These are phyloP conservation scores for Wiebesia pumilae DNA, from an alignment of 1,140 invertebrate genomes.

Conservation along the genomic window DNA sequence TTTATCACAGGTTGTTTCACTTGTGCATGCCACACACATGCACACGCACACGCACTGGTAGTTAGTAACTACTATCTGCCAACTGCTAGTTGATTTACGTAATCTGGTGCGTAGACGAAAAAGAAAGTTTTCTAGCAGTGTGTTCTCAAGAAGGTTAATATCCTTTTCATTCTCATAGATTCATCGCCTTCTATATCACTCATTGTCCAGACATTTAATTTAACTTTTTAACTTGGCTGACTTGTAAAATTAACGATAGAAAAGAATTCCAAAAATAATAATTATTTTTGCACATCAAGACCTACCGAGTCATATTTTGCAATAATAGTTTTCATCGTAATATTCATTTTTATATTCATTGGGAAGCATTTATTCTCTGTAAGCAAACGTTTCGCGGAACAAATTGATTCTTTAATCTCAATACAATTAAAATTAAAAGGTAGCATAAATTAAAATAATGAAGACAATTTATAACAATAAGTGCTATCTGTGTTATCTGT, in stretches of 20 bases:
- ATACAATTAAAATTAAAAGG: neutral
- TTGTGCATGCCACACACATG: constrained; percentile 65
- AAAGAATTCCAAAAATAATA: neutral
- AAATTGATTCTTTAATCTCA: neutral
- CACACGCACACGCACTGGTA: neutral
- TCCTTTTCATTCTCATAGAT: constrained; percentile 57
- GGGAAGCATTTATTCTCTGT: too few species aligned
- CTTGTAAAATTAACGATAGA: neutral
- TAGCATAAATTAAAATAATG: neutral
- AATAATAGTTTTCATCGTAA: neutral
- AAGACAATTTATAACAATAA: too few species aligned
- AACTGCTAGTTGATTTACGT: constrained; percentile 62
- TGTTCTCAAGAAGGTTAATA: constrained; percentile 63
- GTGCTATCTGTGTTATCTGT: neutral
- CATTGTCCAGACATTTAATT: neutral
- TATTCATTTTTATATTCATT: neutral
- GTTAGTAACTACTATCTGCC: constrained; percentile 34
- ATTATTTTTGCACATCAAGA: neutral
- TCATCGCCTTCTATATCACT: neutral
- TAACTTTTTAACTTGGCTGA: neutral
- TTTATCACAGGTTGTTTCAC: constrained; percentile 72
- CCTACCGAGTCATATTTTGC: too few species aligned
- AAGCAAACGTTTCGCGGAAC: neutral
- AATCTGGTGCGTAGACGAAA: constrained; percentile 54
- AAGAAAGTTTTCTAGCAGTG: constrained; percentile 60